A percentile compares a stretch with the other conserved stretches of the same genome.
These are phyloP conservation scores for Bruchidius siliquastri DNA, from an alignment of 2,888 invertebrate species.

Conservation along the genomic window DNA sequence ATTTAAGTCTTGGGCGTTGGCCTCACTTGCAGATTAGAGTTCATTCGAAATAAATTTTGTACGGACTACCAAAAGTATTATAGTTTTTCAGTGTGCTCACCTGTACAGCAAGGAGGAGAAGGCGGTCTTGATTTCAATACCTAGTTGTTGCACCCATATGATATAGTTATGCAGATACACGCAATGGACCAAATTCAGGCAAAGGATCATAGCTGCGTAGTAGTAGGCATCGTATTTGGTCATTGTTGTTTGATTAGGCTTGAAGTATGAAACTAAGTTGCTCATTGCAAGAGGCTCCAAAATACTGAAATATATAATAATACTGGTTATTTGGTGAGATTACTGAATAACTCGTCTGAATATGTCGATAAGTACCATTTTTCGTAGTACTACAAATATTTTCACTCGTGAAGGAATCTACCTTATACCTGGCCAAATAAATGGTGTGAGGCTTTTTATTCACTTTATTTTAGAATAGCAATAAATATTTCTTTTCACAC, in stretches of 20 bases:
- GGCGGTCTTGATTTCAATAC: conserved; percentile 73
- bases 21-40: too few relatives aligned
- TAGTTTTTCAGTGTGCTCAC: neutral
- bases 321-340: too few relatives aligned
- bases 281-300: conserved; percentile 30
- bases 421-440: too few relatives aligned
- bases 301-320: conserved; percentile 26
- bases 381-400: too few relatives aligned
- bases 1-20: too few relatives aligned
- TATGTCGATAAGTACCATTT: too few relatives aligned
- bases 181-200: conserved; percentile 66
- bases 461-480: too few relatives aligned
- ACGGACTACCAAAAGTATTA: neutral
- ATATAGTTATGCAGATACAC: conserved; percentile 71
- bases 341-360: too few relatives aligned
- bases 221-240: conserved; percentile 55
- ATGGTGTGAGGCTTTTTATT: too few relatives aligned
- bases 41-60: too few relatives aligned
- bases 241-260: conserved; percentile 26
- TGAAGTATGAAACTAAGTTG: conserved; percentile 33
- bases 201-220: conserved; percentile 67
- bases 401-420: too few relatives aligned
- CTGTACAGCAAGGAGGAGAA: conserved; percentile 43
- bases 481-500: too few relatives aligned
- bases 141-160: conserved; percentile 62